phyloP scores from a whole-genome alignment of 2,113 vertebrate species.

The Formicarius rufipectus region DNA sequence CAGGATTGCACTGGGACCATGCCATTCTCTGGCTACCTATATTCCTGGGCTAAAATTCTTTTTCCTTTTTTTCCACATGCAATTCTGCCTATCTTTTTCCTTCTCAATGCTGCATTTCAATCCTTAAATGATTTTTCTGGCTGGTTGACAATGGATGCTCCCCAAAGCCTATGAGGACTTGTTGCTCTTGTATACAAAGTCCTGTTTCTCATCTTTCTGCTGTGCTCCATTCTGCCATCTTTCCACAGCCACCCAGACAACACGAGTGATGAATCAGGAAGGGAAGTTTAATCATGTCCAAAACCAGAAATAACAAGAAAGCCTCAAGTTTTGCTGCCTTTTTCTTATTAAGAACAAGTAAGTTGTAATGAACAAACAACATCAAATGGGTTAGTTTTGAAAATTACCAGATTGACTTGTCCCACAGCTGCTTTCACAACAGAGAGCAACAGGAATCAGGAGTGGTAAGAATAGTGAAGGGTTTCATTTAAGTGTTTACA shows the following conservation, averaged over 20 bases:
- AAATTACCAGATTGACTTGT: not conserved
- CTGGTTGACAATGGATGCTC: not conserved
- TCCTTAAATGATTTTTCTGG: not conserved
- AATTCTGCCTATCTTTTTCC: not conserved
- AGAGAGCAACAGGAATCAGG: not conserved
- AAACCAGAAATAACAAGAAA: conserved; percentile 43
- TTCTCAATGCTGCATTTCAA: not conserved
- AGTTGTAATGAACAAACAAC: not conserved
- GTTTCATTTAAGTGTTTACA: not conserved
- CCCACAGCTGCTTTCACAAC: not conserved
- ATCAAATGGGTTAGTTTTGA: not conserved
- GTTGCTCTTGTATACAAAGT: not conserved
- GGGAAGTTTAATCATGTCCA: not conserved
- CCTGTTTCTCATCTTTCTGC: not conserved
- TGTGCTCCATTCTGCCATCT: not conserved
- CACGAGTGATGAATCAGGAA: conserved; percentile 45
- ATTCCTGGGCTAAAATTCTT: not conserved
- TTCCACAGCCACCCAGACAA: not conserved
- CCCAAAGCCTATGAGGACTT: not conserved
- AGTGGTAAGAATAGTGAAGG: not conserved
- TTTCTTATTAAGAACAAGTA: conserved; percentile 5
- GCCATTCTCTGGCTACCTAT: not conserved
- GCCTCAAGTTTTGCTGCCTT: conserved; percentile 14
- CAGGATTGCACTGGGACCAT: not conserved
- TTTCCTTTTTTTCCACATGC: not conserved